Conservation (phyloP, 2,888 invertebrate species). For the Sialis lutaria region DNA sequence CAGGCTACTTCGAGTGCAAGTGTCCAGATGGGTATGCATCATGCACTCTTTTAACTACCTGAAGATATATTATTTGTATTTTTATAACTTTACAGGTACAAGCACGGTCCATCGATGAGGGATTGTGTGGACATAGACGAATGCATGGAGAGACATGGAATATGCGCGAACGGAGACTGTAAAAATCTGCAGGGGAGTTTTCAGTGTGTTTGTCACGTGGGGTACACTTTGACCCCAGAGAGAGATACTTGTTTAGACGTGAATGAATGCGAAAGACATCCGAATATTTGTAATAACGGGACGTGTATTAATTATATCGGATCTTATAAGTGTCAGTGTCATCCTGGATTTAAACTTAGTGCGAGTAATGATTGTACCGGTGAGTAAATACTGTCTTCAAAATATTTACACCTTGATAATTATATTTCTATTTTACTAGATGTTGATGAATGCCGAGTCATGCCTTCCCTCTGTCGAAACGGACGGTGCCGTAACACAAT, state of each 20-base stretch:
- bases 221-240: conserved; percentile 47
- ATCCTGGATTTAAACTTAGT: conserved; percentile 58
- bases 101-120: conserved; percentile 30
- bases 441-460: conserved; percentile 69
- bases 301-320: conserved; percentile 56
- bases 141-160: conserved; percentile 44
- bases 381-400: conserved; percentile 17
- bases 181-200: conserved; percentile 63
- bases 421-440: conserved; percentile 25
- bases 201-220: conserved; percentile 58
- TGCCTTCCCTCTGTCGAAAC: conserved; percentile 72
- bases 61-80: conserved; percentile 8
- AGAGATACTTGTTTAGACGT: conserved; percentile 52
- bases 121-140: conserved; percentile 58
- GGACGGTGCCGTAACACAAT: conserved; percentile 65
- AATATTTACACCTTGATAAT: too few relatives aligned
- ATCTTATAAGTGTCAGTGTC: conserved; percentile 55
- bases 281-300: conserved; percentile 60
- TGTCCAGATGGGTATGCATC: conserved; percentile 22
- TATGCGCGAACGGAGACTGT: conserved; percentile 62
- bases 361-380: conserved; percentile 64
- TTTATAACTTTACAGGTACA: conserved; percentile 11
- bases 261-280: conserved; percentile 55
- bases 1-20: conserved; percentile 58
- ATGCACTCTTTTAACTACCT: not conserved